phyloP scores from a whole-genome alignment of 2,113 vertebrate genomes.

The Columba livia region DNA sequence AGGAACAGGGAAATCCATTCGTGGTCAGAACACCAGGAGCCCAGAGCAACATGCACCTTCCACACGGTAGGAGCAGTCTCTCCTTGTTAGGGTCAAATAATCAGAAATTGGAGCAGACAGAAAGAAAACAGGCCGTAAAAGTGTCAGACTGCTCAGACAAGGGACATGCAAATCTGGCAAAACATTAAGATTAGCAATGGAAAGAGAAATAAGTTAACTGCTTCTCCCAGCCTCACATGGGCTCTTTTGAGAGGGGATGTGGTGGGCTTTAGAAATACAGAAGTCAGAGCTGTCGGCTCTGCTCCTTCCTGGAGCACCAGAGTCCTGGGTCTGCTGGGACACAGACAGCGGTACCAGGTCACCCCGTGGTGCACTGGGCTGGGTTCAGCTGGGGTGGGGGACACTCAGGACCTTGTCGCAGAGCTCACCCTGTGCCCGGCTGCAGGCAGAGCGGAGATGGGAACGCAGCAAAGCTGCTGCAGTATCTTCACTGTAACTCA shows the following conservation, averaged over 20 bases:
- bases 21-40: accelerated
- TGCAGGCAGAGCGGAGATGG: neutral
- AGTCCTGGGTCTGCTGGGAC: neutral
- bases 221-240: accelerated
- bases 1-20: neutral
- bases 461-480: neutral
- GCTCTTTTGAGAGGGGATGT: accelerated
- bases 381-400: no score
- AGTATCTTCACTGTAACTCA: neutral
- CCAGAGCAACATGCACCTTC: accelerated
- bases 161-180: neutral
- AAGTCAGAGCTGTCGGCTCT: no score
- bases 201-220: neutral
- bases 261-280: accelerated
- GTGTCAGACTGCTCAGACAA: neutral
- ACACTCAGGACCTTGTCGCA: neutral
- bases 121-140: neutral
- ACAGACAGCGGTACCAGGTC: neutral
- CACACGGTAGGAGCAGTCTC: neutral
- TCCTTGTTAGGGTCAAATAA: neutral
- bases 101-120: neutral
- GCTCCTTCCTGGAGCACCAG: no score
- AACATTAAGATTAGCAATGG: neutral
- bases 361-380: no score
- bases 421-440: accelerated